Base-by-base conservation (phyloP, 2,888 invertebrate genomes). In the Onthophagus sagittarius region DNA sequence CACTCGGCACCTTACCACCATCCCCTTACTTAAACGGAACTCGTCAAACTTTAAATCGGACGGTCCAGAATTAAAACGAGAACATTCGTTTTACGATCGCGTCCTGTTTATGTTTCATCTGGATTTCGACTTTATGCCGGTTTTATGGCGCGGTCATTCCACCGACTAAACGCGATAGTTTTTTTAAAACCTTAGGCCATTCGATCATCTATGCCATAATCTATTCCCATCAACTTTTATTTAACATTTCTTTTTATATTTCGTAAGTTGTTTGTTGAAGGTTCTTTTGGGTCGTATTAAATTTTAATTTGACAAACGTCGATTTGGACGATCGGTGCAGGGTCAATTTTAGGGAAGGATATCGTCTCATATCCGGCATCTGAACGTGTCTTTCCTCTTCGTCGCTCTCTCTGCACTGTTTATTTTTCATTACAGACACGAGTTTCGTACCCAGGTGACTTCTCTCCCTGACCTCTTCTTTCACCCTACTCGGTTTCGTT, bases 401-500 rank as follows among this genome's bases (percentile, higher is more conserved):
- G 39, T 4, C 39, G 4, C 39, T 53, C 39, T 23, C 23, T 53
- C 39, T 53, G 39, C 5, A 53, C 67, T 67, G 67, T 67, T 67
- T 67, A 67, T 67, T 67, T 67, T 67, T 67, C 67, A 67, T 67
- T 67, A 67, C 32, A 32, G 67, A 23, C 31, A 23, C 67, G 15
- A 13, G 64, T 23, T 11, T 53, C 39, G 39, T 53, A 11, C 39
- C 39, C 39, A 53, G 67, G 67, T 31, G 67, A 67, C 67, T 67
- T 67, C 32, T 64, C 15, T 31, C 67, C 67, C 67, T 67, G 23
- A 32, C 31, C 13, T 13, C 63, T 15, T 15, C 67, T 23, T 15
- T 23, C 31, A 15, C 13, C 63, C 63, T 11, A 1, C 15, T n/a
- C 67, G 3, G 64, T 15, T 15, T 15, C 15, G 64, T 15, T 15